A percentile compares a stretch with the other conserved stretches of the same genome.
These are phyloP conservation scores for Conistra vaccinii DNA, from an alignment of 2,888 invertebrate genomes.

Conservation along the genomic window DNA sequence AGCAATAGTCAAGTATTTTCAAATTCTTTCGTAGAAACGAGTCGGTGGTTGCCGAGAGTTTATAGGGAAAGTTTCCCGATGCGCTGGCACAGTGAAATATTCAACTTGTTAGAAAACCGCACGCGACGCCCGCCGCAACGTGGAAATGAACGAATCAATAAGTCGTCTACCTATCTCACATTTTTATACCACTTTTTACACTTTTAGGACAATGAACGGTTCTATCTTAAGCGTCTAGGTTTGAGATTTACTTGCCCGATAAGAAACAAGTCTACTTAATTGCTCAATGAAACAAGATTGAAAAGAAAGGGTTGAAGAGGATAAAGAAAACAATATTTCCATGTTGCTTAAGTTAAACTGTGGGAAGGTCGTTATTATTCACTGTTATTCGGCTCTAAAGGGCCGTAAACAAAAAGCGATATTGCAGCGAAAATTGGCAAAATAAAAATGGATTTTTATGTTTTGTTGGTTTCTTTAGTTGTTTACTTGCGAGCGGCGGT, in stretches of 20 bases:
- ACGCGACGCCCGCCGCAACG: slow-evolving; percentile 54
- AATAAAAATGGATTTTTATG: slow-evolving; percentile 49
- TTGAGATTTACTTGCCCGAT: slow-evolving; percentile 32
- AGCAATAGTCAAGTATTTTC: slow-evolving; percentile 74
- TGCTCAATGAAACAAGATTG: slow-evolving; percentile 35
- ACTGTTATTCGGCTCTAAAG: slow-evolving; percentile 57
- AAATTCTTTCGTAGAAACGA: slow-evolving; percentile 69
- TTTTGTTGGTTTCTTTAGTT: slow-evolving; percentile 45
- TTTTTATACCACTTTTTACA: slow-evolving; percentile 4
- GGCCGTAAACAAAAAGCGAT: slow-evolving; percentile 53
- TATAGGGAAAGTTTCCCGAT: slow-evolving; percentile 73
- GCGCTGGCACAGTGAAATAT: slow-evolving; percentile 77
- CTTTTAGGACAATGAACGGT: slow-evolving; percentile 24
- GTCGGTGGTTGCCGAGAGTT: slow-evolving; percentile 69
- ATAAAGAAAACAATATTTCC: slow-evolving; percentile 45
- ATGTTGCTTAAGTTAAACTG: slow-evolving; percentile 40
- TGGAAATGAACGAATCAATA: slow-evolving; percentile 71
- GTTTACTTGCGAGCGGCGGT: slow-evolving; percentile 59
- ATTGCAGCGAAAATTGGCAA: slow-evolving; percentile 46
- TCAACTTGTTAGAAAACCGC: slow-evolving; percentile 77
- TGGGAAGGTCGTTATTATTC: slow-evolving; percentile 44
- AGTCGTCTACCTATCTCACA: slow-evolving; percentile 29
- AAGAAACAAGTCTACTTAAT: slow-evolving; percentile 36
- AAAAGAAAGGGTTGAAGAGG: slow-evolving; percentile 41
- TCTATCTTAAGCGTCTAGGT: slow-evolving; percentile 28